These are phyloP conservation scores for Pachypsylla venusta DNA, from an alignment of 1,140 invertebrate genomes.

Conservation along the genomic window DNA sequence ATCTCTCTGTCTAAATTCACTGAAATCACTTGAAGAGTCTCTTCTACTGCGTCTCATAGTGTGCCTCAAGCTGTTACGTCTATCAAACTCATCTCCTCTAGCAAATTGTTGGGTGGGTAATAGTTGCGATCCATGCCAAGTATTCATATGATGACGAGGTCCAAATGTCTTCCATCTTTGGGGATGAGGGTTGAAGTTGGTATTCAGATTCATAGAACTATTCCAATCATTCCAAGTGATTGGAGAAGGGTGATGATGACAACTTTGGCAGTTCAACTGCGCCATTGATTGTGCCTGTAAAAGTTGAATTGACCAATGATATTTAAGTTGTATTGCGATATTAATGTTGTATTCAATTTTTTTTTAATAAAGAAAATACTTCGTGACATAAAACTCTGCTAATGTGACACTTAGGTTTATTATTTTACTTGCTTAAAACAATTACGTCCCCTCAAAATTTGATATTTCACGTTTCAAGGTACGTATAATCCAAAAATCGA, in stretches of 20 bases:
- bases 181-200: background rate
- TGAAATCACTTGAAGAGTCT: constrained; percentile 12
- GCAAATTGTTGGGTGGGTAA: constrained; percentile 1
- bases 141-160: background rate
- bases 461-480: too few relatives aligned
- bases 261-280: constrained; percentile 42
- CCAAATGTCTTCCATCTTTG: constrained; percentile 20
- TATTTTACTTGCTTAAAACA: too few relatives aligned
- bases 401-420: too few relatives aligned
- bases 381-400: too few relatives aligned
- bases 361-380: constrained; percentile 11
- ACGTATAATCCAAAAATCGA: too few relatives aligned
- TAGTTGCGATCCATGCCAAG: constrained; percentile 30
- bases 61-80: background rate
- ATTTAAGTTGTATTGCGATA: too few relatives aligned
- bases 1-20: background rate
- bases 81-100: background rate
- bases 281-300: constrained; percentile 53
- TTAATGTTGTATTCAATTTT: background rate
- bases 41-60: constrained; percentile 6
- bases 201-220: background rate
- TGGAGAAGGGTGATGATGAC: constrained; percentile 37
- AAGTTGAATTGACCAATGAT: background rate
- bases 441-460: too few relatives aligned
- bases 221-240: constrained; percentile 25